Conservation (phyloP, 2,113 vertebrate species). For the Oreochromis aureus region DNA sequence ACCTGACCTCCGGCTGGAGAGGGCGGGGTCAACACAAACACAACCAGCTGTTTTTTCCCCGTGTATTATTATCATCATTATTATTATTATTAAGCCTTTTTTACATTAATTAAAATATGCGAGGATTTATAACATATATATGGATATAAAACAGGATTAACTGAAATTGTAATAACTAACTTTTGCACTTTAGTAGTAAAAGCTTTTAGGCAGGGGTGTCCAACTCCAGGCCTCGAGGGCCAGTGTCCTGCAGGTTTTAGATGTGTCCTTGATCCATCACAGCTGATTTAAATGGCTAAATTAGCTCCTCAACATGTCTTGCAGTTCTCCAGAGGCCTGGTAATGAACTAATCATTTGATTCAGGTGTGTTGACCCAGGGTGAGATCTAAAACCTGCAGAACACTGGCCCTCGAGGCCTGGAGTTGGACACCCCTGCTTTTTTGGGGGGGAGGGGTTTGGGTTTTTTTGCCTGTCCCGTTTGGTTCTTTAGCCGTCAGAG, state of each 20-base stretch:
- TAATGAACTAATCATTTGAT: accelerated
- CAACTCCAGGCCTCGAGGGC: background rate
- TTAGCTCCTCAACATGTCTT: background rate
- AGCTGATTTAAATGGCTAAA: background rate
- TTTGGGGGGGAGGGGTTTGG: background rate
- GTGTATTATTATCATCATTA: background rate
- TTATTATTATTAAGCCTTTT: background rate
- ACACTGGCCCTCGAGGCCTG: background rate
- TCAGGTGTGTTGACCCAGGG: background rate
- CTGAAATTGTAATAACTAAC: background rate
- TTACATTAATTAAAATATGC: background rate
- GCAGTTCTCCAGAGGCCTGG: background rate
- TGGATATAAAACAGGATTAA: background rate
- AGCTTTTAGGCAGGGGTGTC: background rate
- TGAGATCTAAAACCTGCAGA: background rate
- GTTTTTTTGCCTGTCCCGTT: background rate
- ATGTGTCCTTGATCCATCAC: background rate
- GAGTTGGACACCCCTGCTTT: background rate
- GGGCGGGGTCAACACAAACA: background rate
- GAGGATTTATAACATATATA: background rate
- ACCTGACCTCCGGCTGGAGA: background rate
- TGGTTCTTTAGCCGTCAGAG: background rate
- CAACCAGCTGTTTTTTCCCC: background rate
- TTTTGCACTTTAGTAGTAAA: background rate
- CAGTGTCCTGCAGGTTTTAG: background rate